Percentiles rank a stretch among this genome's conserved stretches.
These are phyloP conservation scores for Pedicia rivosa DNA, from an alignment of 2,888 invertebrate genomes.

Conservation along the genomic window DNA sequence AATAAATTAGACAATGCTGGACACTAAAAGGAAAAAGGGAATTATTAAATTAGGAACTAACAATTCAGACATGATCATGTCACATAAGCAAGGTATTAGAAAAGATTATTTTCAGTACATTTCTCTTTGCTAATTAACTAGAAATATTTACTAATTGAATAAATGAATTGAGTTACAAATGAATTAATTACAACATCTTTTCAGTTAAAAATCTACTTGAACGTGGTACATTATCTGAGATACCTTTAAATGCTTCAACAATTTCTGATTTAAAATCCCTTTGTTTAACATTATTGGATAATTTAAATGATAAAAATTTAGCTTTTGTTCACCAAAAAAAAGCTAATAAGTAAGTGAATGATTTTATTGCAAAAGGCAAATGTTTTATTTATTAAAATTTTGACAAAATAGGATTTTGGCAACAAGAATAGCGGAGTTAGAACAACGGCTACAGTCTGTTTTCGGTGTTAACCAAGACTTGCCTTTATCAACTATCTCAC, in stretches of 20 bases:
- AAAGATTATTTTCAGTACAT: too few relatives aligned
- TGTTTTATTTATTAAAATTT: neutral
- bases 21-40: constrained; percentile 56
- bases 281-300: constrained; percentile 63
- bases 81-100: constrained; percentile 56
- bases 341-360: constrained; percentile 53
- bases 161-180: too few relatives aligned
- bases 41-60: constrained; percentile 48
- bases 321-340: constrained; percentile 73
- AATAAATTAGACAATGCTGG: constrained; percentile 41
- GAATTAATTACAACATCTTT: neutral
- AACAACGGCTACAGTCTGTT: constrained; percentile 51
- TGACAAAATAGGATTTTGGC: constrained; percentile 42
- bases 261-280: constrained; percentile 61
- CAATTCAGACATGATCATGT: constrained; percentile 54
- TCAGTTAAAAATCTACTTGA: constrained; percentile 60
- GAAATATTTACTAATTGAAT: neutral
- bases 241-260: constrained; percentile 45
- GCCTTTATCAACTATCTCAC: constrained; percentile 29
- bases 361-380: neutral
- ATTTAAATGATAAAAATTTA: constrained; percentile 70
- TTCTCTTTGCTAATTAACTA: constrained; percentile 1
- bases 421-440: constrained; percentile 63
- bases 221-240: constrained; percentile 36
- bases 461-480: constrained; percentile 37